Evolutionary conservation across 2,113 vertebrate genomes (phyloP).

Genomic region (Dendropsophus ebraccatus): DNA sequence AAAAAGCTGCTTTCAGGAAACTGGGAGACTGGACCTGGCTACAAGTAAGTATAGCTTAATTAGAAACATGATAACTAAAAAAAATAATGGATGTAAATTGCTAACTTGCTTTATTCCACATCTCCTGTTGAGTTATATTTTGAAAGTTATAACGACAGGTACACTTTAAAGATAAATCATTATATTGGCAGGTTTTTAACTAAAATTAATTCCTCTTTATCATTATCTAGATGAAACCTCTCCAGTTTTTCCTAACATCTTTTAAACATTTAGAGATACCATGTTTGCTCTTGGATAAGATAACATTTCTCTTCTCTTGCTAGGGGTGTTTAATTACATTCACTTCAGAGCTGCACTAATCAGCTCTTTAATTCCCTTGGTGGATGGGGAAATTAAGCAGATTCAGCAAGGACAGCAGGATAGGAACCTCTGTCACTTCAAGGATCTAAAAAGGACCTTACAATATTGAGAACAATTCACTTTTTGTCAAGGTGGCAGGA

Average conservation of each 20-base stretch:
- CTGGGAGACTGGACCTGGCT: no score
- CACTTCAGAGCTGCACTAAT: neutral
- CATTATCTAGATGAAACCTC: neutral
- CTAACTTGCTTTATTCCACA: no score
- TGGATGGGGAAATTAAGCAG: neutral
- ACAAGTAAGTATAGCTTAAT: no score
- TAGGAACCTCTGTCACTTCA: neutral
- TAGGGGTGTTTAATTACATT: constrained; percentile 8
- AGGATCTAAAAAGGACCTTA: neutral
- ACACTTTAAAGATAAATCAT: no score
- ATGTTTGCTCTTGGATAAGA: neutral
- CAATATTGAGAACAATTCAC: neutral
- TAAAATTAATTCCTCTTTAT: neutral
- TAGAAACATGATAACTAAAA: no score
- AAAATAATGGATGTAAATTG: no score
- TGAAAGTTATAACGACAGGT: no score
- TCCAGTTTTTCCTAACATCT: neutral
- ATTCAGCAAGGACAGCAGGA: constrained; percentile 7
- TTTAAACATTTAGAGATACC: neutral
- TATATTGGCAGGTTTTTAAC: neutral
- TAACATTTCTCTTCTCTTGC: neutral
- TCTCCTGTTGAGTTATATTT: no score
- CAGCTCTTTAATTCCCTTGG: constrained; percentile 13
- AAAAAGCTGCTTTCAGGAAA: no score
- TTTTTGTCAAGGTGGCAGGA: neutral